Base-by-base conservation (phyloP, 2,888 invertebrate species). In the Miltochrista miniata region DNA sequence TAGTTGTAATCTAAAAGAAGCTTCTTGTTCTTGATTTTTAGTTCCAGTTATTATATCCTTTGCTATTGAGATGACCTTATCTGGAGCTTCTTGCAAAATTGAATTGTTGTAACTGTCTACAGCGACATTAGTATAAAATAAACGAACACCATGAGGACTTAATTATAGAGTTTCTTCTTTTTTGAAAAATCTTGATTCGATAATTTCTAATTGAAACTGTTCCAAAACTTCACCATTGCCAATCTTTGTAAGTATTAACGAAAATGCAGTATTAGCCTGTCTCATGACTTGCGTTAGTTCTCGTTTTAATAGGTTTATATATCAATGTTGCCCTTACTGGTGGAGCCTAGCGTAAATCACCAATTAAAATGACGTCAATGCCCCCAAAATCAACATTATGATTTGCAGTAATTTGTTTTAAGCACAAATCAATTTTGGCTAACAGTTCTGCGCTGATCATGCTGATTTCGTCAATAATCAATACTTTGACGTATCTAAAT, bases 341-440 rank as follows among this genome's bases (percentile, higher is more conserved):
- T 35, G 80, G 79, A 35, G 78, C n/a, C n/a, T n/a, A n/a, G n/a
- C 61, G 51, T 43, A 61, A 63, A 39, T 46, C 46, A 8, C 46
- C 45, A 37, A 36, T 36, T 29, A 45, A 31, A 14, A 45, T 37
- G 7, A 59, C 61, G 56, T 65, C 54, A 41, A 68, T 10, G 57
- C 48, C 64, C 50, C 64, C 61, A 46, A 66, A 66, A 33, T 24
- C 14, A 58, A 56, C 9, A 33, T 46, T 18, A 13, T 18, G 8
- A 3, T 5, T 46, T 11, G 31, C 39, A 10, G 46, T 39, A 8
- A 46, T 66, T 57, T 51, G 48, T 54, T 34, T 54, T 54, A 45
- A 59, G 57, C 36, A 59, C 56, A n/a, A 60, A 60, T 56, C 61
- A 56, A 60, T 54, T 44, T 60, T 38, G 48, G 57, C 56, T 12